Evolutionary conservation across 2,888 invertebrate species (phyloP), one percentile per base, ranked within the genome.

Genomic region (Caenorhabditis doughertyi): DNA sequence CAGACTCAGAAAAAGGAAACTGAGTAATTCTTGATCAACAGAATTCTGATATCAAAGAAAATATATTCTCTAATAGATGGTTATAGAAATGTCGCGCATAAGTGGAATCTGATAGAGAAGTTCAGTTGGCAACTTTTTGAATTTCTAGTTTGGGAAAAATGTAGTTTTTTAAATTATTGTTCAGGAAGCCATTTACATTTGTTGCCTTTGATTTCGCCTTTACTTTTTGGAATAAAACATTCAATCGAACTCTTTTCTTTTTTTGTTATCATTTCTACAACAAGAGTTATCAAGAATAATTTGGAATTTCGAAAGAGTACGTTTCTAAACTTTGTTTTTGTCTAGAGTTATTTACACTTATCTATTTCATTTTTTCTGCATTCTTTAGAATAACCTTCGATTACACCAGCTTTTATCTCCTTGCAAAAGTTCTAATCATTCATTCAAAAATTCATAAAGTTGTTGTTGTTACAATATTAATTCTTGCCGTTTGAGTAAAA

Each of bases 21-120:
- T 70, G 70, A 47, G 21, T 35, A 47, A 71, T 55, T 27, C 11
- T 58, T 71, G 71, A 39, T 60, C 60, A 25, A n/a, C n/a, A 42
- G 27, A 3, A 39, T 39, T 39, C 7, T 9, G 16, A 39, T 39
- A 39, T 39, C 9, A n/a, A 13, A 47, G 42, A 25, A 7, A 60
- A 60, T 39, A 42, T 42, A 42, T 13, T 9, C 5, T 44, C 4
- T 3, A 60, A 60, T 60, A 25, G 42, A 25, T 25, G 42, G 42
- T 60, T 60, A 35, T 60, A 8, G 27, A 29, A 60, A 60, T 60
- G 60, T n/a, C 42, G 16, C 25, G 23, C 13, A 11, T 58, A 58
- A 58, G 42, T 60, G 60, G 27, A 60, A 56, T 56, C 4, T 4
- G 13, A 35, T 21, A 18, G 11, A 25, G 29, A 56, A 35, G 5